phyloP scores from a whole-genome alignment of 2,797 vertebrate genomes.

The Sebastes iracundus region DNA sequence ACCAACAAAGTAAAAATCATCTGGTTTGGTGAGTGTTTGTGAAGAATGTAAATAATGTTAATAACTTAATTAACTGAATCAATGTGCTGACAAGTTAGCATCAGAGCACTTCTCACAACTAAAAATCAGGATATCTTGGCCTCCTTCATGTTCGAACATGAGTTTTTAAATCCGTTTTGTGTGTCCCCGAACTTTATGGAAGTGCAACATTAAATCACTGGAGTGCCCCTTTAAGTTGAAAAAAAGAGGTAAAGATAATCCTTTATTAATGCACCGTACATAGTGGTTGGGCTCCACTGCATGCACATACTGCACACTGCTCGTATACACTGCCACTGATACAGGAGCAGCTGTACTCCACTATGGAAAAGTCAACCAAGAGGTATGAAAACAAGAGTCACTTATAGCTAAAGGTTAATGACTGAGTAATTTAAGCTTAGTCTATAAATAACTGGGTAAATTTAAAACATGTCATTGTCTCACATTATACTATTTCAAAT shows the following conservation, averaged over 20 bases:
- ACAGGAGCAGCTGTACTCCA: background rate
- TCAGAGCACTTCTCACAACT: too few relatives aligned
- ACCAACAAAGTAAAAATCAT: background rate
- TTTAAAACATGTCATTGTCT: background rate
- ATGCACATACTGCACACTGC: background rate
- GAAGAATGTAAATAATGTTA: background rate
- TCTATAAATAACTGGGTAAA: slow-evolving; percentile 16
- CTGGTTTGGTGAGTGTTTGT: background rate
- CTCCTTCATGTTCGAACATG: background rate
- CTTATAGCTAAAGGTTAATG: slow-evolving; percentile 22
- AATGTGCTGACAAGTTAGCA: too few relatives aligned
- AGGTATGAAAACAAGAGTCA: slow-evolving; percentile 22
- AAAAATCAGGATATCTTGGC: background rate
- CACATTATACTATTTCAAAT: background rate
- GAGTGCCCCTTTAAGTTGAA: background rate
- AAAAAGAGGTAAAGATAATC: background rate
- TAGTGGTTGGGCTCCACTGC: background rate
- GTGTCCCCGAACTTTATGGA: background rate
- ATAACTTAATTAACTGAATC: background rate
- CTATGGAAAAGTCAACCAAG: background rate
- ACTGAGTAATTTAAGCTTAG: background rate
- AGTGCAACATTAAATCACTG: background rate
- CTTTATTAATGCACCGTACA: background rate
- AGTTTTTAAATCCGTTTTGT: background rate
- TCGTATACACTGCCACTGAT: slow-evolving; percentile 3